Evolutionary conservation across 2,888 invertebrate species (phyloP).

Genomic region (Nipponacmea schrenckii): DNA sequence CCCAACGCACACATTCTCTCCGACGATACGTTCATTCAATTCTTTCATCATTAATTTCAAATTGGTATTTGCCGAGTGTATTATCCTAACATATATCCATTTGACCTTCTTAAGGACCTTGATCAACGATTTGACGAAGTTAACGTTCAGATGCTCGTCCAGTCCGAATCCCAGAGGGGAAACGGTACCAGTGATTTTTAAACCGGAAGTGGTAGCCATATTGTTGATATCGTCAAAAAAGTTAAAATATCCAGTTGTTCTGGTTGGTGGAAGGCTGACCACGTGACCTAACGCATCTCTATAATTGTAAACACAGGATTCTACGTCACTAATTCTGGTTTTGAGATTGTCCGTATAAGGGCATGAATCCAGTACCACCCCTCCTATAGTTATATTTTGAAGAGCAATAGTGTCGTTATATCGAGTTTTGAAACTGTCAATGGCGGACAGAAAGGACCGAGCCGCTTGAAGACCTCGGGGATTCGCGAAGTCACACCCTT

Average conservation of each 20-base stretch:
- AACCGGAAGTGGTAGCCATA: not conserved
- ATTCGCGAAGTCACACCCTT: constrained; percentile 18
- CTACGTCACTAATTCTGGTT: constrained; percentile 18
- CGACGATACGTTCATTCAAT: not conserved
- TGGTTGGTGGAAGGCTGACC: constrained; percentile 17
- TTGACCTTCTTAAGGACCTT: not conserved
- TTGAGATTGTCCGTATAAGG: not conserved
- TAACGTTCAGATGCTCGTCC: not conserved
- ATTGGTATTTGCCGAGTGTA: constrained; percentile 15
- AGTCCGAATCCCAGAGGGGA: constrained; percentile 8
- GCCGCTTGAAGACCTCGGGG: constrained; percentile 28
- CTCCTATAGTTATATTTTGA: constrained; percentile 18
- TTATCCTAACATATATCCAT: constrained; percentile 15
- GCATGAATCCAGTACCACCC: constrained; percentile 33
- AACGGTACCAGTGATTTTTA: constrained; percentile 16
- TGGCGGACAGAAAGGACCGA: constrained; percentile 26
- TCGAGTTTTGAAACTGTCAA: constrained; percentile 25
- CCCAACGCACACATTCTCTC: constrained; percentile 12
- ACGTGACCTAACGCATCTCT: constrained; percentile 16
- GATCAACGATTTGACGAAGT: constrained; percentile 2
- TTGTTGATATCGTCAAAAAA: constrained; percentile 3
- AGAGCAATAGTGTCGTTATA: constrained; percentile 4
- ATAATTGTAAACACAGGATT: constrained; percentile 22
- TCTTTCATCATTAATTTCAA: not conserved
- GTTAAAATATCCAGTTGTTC: constrained; percentile 21